Base-by-base conservation (phyloP, 2,888 invertebrate species). In the Anodontia alba region DNA sequence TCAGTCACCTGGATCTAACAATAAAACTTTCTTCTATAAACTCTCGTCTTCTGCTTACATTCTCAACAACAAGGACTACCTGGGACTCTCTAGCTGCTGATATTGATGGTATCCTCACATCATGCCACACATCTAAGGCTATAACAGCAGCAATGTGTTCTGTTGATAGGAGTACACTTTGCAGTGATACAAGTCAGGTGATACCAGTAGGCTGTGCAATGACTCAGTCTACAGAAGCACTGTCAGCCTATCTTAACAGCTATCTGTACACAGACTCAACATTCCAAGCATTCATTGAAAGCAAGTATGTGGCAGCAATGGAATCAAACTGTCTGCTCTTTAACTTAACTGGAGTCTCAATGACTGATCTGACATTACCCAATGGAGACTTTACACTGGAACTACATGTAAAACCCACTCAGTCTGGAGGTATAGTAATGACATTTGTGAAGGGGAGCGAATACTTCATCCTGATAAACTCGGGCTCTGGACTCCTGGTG, bases 381-480 rank as follows among this genome's bases (percentile, higher is more conserved):
- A 31, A 68, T 8, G 42, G 71, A 1, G 79, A 82, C 46, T 89
- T 90, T 66, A 88, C 90, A 17, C 29, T 90, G 15, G 91, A 91
- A 76, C 49, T 91, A n/a, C 88, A 89, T 72, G 88, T 90, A 5
- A 89, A 89, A 42, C 87, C 88, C 26, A 71, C 66, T 29, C 67
- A 67, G 46, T 76, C 76, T 20, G 84, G 86, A 12, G 90, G 90
- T 1, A 83, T 89, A 10, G 71, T 90, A n/a, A 57, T 89, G 51
- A 76, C 87, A 20, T 90, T 88, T 69, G 68, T 73, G 31, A 66
- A 73, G 1, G 70, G 69, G 29, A 68, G 54, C 1, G 70, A 81
- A 36, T 84, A 78, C 66, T 69, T 90, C 17, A 73, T 87, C 10
- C 57, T 90, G 7, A 67, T 80, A 3, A 62, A n/a, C 5, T 81